phyloP scores from a whole-genome alignment of 2,797 vertebrate species.

The Anguilla megastoma region DNA sequence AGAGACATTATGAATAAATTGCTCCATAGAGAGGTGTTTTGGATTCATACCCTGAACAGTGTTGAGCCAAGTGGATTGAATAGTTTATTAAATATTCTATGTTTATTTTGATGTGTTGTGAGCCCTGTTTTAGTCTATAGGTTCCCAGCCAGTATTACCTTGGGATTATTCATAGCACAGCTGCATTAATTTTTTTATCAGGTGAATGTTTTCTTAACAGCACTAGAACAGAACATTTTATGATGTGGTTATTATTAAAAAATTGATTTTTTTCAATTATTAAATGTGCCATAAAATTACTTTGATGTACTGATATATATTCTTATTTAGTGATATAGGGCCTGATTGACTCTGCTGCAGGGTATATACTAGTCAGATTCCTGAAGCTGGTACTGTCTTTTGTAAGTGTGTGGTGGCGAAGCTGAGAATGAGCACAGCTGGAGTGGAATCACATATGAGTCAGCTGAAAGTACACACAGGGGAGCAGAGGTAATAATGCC shows the following conservation, averaged over 20 bases:
- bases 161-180: too few relatives aligned
- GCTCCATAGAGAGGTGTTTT: neutral
- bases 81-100: neutral
- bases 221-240: neutral
- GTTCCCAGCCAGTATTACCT: neutral
- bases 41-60: neutral
- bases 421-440: neutral
- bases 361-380: neutral
- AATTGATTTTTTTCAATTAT: neutral
- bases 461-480: neutral
- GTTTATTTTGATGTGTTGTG: neutral
- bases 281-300: neutral
- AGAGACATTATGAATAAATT: neutral
- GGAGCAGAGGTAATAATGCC: neutral
- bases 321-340: neutral
- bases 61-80: neutral
- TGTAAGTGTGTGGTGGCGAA: neutral
- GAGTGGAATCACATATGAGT: neutral
- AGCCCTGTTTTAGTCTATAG: neutral
- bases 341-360: neutral
- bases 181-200: neutral
- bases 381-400: neutral
- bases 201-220: neutral
- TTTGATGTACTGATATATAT: neutral
- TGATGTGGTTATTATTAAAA: neutral